Evolutionary conservation across 2,113 vertebrate species (phyloP), one percentile per base, ranked within the genome.

Genomic region (Perca schrenkii): DNA sequence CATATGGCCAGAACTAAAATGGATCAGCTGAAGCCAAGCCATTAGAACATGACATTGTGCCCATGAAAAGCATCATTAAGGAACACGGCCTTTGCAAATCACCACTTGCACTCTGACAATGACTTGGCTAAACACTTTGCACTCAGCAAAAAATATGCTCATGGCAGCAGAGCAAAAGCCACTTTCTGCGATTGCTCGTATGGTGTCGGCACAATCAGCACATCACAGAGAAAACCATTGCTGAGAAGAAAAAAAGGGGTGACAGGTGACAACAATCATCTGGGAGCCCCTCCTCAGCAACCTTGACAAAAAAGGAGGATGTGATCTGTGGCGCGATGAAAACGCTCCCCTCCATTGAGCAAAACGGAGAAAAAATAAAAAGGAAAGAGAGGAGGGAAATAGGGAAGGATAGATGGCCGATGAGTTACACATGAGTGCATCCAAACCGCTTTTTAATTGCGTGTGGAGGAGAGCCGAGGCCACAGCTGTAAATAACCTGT

Each of bases 401-500:
- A 53, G 34, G 14, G 49, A 68, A 16, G n/a, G 56, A 53, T 62
- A 53, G 73, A 79, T n/a, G 60, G 54, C 28, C 8, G 12, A 69
- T 67, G 74, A 80, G 67, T 47, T 78, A 73, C 61, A 73, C 64
- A 62, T 19, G 10, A 77, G 62, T 47, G 43, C 78, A 70, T 64
- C 22, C 47, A 77, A 52, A 80, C 58, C 16, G 77, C 66, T 83
- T 85, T 86, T 86, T 88, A 87, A 91, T 85, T 82, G 75, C n/a
- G n/a, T 66, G 58, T 54, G 71, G 60, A 77, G 54, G 71, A 77
- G 58, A 69, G 69, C 52, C 15, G 43, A 67, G 50, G 49, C 60
- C 61, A 53, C 54, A 13, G 75, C 64, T 82, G 86, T 88, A 89
- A 89, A 87, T 88, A 85, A 83, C 73, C 74, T 31, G 60, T 53